A percentile compares a stretch with the other conserved stretches of the same genome.
phyloP scores from a whole-genome alignment of 2,797 vertebrate species.

The Trachops cirrhosus region DNA sequence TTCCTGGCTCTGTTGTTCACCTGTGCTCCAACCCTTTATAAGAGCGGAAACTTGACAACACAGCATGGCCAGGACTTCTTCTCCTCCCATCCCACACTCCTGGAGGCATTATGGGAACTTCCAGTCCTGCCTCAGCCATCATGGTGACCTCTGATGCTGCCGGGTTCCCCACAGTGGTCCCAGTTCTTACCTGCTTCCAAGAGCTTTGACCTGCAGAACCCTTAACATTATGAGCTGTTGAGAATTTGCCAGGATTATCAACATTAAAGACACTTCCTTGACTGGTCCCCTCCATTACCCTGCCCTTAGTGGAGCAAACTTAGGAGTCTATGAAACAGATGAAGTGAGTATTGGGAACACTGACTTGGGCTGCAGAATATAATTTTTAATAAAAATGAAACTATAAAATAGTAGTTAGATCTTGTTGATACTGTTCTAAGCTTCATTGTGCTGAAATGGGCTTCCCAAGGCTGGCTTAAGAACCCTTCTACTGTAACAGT shows the following conservation, averaged over 20 bases:
- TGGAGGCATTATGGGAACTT: background rate
- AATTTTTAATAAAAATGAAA: background rate
- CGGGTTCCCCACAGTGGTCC: background rate
- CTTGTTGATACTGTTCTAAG: background rate
- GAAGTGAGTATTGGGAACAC: background rate
- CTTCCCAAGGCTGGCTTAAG: background rate
- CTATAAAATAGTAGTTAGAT: background rate
- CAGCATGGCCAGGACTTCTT: background rate
- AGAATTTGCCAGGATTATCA: background rate
- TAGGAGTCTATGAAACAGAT: background rate
- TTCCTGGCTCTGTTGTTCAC: background rate
- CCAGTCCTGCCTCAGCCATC: background rate
- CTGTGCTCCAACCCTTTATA: accelerated
- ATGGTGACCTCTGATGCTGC: background rate
- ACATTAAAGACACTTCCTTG: background rate
- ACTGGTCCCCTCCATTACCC: too few relatives aligned
- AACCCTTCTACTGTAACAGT: background rate
- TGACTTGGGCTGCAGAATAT: background rate
- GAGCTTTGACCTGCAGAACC: background rate
- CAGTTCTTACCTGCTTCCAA: background rate
- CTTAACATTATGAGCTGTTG: background rate
- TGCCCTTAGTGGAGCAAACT: too few relatives aligned
- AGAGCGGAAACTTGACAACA: background rate
- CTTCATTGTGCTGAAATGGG: background rate
- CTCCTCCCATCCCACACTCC: accelerated